Evolutionary conservation across 2,113 vertebrate genomes (phyloP).

Genomic region (Entelurus aequoreus): DNA sequence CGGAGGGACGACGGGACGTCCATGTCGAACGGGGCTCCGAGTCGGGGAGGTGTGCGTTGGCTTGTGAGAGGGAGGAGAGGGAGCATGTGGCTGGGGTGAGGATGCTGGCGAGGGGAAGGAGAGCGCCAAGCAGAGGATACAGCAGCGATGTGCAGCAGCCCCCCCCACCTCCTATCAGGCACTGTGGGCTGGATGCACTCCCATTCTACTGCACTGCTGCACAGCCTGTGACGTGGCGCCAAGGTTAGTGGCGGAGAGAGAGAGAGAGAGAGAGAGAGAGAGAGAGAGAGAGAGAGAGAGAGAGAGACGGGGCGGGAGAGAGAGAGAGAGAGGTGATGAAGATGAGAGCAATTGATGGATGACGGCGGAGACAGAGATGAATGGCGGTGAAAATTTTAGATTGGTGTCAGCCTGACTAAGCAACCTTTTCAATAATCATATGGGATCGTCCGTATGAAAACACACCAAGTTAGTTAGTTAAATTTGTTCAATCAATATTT

Average conservation of each 20-base stretch:
- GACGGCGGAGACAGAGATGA: neutral
- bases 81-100: neutral
- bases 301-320: neutral
- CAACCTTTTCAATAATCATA: neutral
- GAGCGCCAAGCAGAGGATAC: slow-evolving; percentile 65
- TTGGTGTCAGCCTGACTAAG: neutral
- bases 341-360: neutral
- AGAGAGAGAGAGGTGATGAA: neutral
- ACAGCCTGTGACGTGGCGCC: slow-evolving; percentile 94
- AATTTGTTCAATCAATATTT: too few species aligned
- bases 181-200: slow-evolving; percentile 74
- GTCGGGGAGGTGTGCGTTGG: neutral
- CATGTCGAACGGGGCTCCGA: slow-evolving; percentile 77
- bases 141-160: slow-evolving; percentile 68
- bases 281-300: neutral
- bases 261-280: slow-evolving; percentile 1
- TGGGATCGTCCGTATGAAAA: neutral
- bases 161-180: slow-evolving; percentile 56
- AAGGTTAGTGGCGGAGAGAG: slow-evolving; percentile 74
- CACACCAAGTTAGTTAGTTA: neutral
- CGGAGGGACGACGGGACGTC: slow-evolving; percentile 90
- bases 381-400: neutral
- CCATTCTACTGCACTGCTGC: slow-evolving; percentile 94
- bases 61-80: too few species aligned
- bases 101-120: slow-evolving; percentile 72